Evolutionary conservation across 2,888 invertebrate genomes (phyloP).

Genomic region (Seira ritae): DNA sequence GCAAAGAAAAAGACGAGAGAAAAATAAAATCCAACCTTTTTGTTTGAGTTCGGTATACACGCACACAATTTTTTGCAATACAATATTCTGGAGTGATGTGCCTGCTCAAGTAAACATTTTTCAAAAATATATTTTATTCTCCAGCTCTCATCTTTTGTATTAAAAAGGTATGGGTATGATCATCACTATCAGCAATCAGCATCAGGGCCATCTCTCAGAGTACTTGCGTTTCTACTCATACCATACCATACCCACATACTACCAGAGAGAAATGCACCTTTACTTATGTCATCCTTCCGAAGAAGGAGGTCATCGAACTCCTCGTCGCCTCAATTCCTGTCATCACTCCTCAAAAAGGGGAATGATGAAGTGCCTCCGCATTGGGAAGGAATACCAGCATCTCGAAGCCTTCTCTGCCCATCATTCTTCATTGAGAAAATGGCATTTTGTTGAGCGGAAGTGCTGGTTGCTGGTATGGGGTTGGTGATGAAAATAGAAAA

Average conservation of each 20-base stretch:
- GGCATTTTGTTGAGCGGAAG: constrained; percentile 8
- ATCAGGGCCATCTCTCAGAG: no score
- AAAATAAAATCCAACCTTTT: neutral
- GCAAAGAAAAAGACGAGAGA: neutral
- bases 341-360: neutral
- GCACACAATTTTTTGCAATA: neutral
- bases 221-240: no score
- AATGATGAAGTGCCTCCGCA: constrained; percentile 7
- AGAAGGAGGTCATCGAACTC: constrained; percentile 11
- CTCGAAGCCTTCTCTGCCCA: neutral
- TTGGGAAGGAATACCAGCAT: neutral
- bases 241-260: no score
- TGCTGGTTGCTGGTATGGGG: no score
- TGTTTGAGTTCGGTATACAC: neutral
- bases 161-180: neutral
- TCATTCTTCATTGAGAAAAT: constrained; percentile 21
- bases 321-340: neutral
- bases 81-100: no score
- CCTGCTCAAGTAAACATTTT: neutral
- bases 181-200: neutral
- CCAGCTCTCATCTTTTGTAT: neutral
- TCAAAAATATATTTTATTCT: no score
- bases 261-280: no score
- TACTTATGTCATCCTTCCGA: neutral
- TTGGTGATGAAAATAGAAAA: neutral